These are phyloP conservation scores for Amniataba percoides DNA, from an alignment of 2,797 vertebrate species.

Conservation along the genomic window DNA sequence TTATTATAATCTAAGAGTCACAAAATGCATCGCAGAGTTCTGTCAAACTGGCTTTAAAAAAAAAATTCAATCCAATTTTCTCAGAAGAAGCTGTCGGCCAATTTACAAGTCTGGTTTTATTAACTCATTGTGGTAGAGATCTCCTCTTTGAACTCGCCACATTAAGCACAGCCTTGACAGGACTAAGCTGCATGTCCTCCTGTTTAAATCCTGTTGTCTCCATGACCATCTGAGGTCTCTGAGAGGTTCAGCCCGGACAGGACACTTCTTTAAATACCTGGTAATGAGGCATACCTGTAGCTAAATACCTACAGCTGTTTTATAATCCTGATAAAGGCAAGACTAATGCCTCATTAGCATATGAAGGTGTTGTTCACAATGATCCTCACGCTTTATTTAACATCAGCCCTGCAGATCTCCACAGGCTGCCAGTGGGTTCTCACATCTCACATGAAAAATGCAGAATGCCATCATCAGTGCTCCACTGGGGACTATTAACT, in stretches of 20 bases:
- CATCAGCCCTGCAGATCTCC: conserved; percentile 26
- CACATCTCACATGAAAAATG: conserved; percentile 9
- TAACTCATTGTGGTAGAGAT: conserved; percentile 12
- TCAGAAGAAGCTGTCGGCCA: neutral
- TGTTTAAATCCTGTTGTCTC: conserved; percentile 69
- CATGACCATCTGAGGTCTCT: conserved; percentile 55
- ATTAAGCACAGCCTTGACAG: conserved; percentile 44
- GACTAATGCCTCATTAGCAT: conserved; percentile 19
- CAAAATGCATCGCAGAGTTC: neutral
- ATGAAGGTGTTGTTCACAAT: conserved; percentile 30
- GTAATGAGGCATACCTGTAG: conserved; percentile 21
- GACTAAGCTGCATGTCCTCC: conserved; percentile 56
- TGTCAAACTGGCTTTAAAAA: neutral
- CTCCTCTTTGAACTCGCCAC: conserved; percentile 20
- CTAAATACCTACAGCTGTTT: conserved; percentile 4
- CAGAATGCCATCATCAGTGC: neutral
- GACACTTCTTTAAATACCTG: conserved; percentile 3
- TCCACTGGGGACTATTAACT: neutral
- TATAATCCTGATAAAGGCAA: conserved; percentile 33
- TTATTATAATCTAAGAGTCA: neutral
- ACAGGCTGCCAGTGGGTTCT: conserved; percentile 18
- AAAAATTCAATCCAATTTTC: neutral
- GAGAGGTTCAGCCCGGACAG: conserved; percentile 30
- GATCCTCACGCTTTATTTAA: conserved; percentile 48
- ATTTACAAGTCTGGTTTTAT: conserved; percentile 1